Evolutionary conservation across 2,888 invertebrate genomes (phyloP), one percentile per base, ranked within the genome.

Genomic region (Drosophila helvetica): DNA sequence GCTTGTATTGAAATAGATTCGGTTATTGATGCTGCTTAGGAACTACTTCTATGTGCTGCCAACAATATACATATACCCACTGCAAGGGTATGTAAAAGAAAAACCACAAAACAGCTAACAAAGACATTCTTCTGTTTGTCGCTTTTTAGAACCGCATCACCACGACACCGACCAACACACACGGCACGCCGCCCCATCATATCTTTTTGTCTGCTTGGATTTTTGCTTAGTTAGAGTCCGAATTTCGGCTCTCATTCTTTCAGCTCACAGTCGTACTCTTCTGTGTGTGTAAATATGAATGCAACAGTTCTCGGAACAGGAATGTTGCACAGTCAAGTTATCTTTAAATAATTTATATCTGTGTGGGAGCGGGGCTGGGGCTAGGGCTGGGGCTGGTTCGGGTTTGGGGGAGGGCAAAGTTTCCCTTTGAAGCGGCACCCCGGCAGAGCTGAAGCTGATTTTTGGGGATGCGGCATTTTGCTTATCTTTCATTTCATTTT

Each of bases 341-440:
- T 83, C 82, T 85, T 76, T 87, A 85, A 83, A 83, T 83, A 85
- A 83, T 83, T 86, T 87, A 86, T 85, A 67, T 78, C 77, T 70
- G 42, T 59, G 56, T 18, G 51, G 46, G 22, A 50, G 30, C 3
- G 45, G 38, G 38, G 51, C 22, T 46, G 45, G 67, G 61, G 59
- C 67, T 6, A 69, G 59, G 60, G 47, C 8, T 3, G 45, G 38
- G 42, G 52, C 18, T 45, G 46, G 63, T 59, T 56, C 65, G 10
- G 63, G 59, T 58, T 45, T 58, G 18, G 48, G n/a, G 19, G 25
- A 12, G 48, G 48, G 63, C 19, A 47, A 48, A 62, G 55, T 57
- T 73, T 57, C 67, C 66, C 57, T 57, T 67, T 57, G 38, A 43
- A 47, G 43, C 55, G 25, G 55, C 42, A n/a, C 38, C 45, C 18